These are phyloP conservation scores for Tokudaia tokunoshimensis DNA, from an alignment of 2,797 vertebrate species.

Conservation along the genomic window DNA sequence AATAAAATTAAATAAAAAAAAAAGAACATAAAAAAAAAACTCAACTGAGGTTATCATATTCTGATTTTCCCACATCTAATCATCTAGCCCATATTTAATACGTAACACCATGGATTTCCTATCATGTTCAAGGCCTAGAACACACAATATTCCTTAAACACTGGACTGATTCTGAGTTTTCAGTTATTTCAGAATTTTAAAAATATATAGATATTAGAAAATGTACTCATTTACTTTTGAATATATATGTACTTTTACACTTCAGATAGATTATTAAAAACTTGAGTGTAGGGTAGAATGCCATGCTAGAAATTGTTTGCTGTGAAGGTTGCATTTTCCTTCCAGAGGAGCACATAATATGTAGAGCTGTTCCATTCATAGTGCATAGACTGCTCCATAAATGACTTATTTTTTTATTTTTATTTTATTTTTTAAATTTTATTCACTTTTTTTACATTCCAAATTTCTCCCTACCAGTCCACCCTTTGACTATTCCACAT, in stretches of 20 bases:
- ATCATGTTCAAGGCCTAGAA: background rate
- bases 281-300: background rate
- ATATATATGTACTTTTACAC: background rate
- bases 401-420: background rate
- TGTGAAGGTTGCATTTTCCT: background rate
- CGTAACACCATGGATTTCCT: background rate
- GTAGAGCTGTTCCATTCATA: background rate
- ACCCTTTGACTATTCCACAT: no score
- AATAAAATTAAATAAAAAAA: no score
- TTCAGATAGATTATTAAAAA: conserved; percentile 17
- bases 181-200: conserved; percentile 5
- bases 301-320: background rate
- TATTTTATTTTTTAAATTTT: no score
- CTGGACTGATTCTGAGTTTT: background rate
- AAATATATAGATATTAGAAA: background rate
- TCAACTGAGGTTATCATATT: background rate
- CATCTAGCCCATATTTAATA: background rate
- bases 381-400: background rate
- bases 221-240: background rate
- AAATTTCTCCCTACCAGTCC: no score
- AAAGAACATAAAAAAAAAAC: no score
- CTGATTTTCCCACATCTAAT: background rate
- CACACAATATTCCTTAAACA: background rate
- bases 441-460: no score
- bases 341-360: fast-evolving